A percentile compares a stretch with the other conserved stretches of the same genome.
These are phyloP conservation scores for Spondyliosoma cantharus DNA, from an alignment of 2,797 vertebrate species.

Conservation along the genomic window DNA sequence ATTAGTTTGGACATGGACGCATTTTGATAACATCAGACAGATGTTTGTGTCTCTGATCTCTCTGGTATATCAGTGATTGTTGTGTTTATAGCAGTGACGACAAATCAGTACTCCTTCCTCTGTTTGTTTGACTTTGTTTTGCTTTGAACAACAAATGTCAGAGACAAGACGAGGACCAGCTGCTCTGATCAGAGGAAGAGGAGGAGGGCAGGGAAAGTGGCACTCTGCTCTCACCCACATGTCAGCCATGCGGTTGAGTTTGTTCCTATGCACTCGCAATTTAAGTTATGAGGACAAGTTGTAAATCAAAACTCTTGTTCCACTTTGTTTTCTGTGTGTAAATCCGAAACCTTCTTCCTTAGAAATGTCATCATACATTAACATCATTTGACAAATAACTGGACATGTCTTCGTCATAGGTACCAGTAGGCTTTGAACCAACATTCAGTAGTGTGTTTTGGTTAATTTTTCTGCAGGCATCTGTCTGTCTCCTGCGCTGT, in stretches of 20 bases:
- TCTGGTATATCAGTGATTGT: slow-evolving; percentile 26
- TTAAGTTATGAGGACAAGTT: neutral
- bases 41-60: slow-evolving; percentile 37
- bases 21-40: slow-evolving; percentile 26
- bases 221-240: slow-evolving; percentile 34
- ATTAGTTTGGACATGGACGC: neutral
- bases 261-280: neutral
- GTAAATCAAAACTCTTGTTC: neutral
- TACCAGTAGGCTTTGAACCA: neutral
- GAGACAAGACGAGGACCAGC: slow-evolving; percentile 51
- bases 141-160: slow-evolving; percentile 50
- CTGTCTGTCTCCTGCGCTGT: slow-evolving; percentile 54
- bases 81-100: slow-evolving; percentile 53
- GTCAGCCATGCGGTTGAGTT: slow-evolving; percentile 14
- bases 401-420: neutral
- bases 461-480: slow-evolving; percentile 36
- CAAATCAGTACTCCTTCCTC: slow-evolving; percentile 41
- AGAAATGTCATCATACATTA: no score
- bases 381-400: neutral
- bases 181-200: slow-evolving; percentile 42
- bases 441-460: neutral
- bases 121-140: slow-evolving; percentile 57
- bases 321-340: neutral
- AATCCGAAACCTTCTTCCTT: neutral
- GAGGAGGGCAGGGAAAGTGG: slow-evolving; percentile 31